phyloP scores from a whole-genome alignment of 2,113 vertebrate genomes.

The Xenopus tropicalis region DNA sequence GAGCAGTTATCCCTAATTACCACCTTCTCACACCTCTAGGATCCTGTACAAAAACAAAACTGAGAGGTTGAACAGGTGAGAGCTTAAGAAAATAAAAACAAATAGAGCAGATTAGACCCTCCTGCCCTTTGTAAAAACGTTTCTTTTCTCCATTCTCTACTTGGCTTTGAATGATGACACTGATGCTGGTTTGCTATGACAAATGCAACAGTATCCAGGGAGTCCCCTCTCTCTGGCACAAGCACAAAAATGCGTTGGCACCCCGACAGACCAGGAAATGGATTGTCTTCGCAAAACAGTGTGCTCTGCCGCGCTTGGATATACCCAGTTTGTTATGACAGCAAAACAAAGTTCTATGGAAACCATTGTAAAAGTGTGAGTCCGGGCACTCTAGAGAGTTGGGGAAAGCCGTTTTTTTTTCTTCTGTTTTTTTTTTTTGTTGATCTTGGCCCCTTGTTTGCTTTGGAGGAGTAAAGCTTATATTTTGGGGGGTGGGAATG shows the following conservation, averaged over 20 bases:
- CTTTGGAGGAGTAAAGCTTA: conserved; percentile 67
- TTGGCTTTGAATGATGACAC: no score
- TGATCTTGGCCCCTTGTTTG: conserved; percentile 72
- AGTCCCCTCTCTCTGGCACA: conserved; percentile 47
- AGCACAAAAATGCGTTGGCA: conserved; percentile 55
- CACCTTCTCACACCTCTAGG: no score
- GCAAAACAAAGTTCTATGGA: conserved; percentile 85
- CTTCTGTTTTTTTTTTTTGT: conserved; percentile 68
- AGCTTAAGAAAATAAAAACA: no score
- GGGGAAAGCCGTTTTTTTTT: conserved; percentile 74
- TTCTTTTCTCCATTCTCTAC: no score
- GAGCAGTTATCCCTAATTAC: no score
- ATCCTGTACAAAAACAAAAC: no score
- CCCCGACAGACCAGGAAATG: conserved; percentile 50
- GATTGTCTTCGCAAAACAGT: conserved; percentile 51
- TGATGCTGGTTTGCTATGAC: conserved; percentile 32
- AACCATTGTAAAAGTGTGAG: conserved; percentile 83
- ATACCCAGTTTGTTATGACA: conserved; percentile 80
- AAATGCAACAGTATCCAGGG: conserved; percentile 38
- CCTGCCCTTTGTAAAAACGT: no score
- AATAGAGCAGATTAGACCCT: no score
- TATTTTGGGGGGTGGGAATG: conserved; percentile 56
- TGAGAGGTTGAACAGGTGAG: no score
- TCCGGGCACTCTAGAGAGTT: conserved; percentile 69
- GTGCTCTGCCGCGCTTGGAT: conserved; percentile 56